Conservation (phyloP, 2,888 invertebrate species). For the Erebia ligea region DNA sequence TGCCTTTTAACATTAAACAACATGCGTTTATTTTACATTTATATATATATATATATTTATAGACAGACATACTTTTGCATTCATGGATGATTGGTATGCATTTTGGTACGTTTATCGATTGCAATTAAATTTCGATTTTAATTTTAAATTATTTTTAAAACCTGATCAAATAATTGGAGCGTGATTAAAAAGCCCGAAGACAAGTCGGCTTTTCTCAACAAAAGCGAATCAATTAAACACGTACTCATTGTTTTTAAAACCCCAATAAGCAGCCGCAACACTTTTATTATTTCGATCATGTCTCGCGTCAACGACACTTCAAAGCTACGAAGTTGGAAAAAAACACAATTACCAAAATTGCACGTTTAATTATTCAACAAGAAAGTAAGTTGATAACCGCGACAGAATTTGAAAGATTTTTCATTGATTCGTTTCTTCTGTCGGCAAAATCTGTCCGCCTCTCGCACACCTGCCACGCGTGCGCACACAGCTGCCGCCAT, state of each 20-base stretch:
- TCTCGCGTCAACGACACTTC: slow-evolving; percentile 28
- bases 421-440: slow-evolving; percentile 41
- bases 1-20: not conserved
- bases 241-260: slow-evolving; percentile 22
- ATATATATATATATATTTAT: not conserved
- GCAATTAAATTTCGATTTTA: no score
- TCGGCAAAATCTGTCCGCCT: slow-evolving; percentile 24
- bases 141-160: not conserved
- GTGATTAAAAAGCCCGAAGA: slow-evolving; percentile 6
- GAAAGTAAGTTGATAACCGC: slow-evolving; percentile 39
- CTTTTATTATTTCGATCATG: slow-evolving; percentile 35
- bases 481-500: slow-evolving; percentile 43
- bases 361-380: slow-evolving; percentile 38
- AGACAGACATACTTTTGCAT: no score
- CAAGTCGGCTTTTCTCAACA: slow-evolving; percentile 13
- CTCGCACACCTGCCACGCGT: slow-evolving; percentile 48
- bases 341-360: slow-evolving; percentile 40
- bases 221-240: slow-evolving; percentile 25
- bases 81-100: no score
- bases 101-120: no score
- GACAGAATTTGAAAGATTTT: slow-evolving; percentile 38
- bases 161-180: slow-evolving; percentile 3
- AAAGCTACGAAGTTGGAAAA: slow-evolving; percentile 24
- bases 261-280: slow-evolving; percentile 25
- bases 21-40: not conserved